Conservation (phyloP, 2,797 vertebrate species). For the Phrynocephalus guinanensis region DNA sequence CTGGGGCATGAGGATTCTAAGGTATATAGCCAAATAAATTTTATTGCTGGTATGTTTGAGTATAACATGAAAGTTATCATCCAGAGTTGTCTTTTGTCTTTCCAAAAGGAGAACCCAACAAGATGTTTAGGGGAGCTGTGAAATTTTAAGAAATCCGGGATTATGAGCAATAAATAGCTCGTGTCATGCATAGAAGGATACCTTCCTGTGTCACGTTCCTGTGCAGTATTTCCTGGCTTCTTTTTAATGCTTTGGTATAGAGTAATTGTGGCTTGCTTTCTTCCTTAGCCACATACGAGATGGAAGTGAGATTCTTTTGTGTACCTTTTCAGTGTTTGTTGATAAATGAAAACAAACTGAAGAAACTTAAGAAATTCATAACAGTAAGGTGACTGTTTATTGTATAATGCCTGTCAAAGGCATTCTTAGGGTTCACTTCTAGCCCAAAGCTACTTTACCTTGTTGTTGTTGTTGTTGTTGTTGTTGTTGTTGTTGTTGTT, state of each 20-base stretch:
- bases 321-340: not conserved
- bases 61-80: not conserved
- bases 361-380: not conserved
- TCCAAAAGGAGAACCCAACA: not conserved
- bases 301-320: not conserved
- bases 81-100: slow-evolving; percentile 21
- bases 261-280: not conserved
- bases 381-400: not conserved
- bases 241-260: not conserved
- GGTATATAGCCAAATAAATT: not conserved
- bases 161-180: not conserved
- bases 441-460: not conserved
- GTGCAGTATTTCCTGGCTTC: not conserved
- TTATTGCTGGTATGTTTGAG: not conserved
- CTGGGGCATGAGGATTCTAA: slow-evolving; percentile 81
- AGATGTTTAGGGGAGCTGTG: not conserved
- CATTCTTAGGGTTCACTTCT: not conserved
- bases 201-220: not conserved
- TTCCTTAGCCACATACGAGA: not conserved
- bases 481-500: not conserved
- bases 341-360: not conserved
- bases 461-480: not conserved
- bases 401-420: no score
- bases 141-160: not conserved
- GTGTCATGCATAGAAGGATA: no score